Conservation (phyloP, 2,113 vertebrate genomes). For the Lepus timidus region DNA sequence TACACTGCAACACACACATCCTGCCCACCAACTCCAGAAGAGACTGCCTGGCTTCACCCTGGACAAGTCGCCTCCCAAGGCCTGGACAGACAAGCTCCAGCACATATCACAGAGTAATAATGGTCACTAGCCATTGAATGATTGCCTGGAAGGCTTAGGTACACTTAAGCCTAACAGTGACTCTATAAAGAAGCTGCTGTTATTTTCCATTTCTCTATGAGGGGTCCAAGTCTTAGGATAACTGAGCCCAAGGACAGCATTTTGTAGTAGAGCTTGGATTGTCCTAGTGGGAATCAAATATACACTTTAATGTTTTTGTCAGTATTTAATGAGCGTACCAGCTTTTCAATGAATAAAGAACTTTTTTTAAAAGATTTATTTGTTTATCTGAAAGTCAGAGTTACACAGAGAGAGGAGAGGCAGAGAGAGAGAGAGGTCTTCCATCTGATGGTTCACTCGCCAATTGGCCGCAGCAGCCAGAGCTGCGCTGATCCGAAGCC, state of each 20-base stretch:
- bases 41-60: background rate
- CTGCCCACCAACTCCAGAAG: background rate
- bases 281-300: background rate
- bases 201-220: background rate
- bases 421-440: too few relatives aligned
- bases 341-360: background rate
- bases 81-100: background rate
- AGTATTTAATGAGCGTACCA: background rate
- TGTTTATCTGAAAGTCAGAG: too few relatives aligned
- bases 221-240: background rate
- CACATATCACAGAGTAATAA: background rate
- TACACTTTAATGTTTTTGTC: background rate
- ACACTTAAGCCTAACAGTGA: background rate
- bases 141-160: conserved; percentile 6
- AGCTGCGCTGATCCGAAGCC: too few relatives aligned
- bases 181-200: background rate
- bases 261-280: background rate
- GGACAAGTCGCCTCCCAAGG: background rate
- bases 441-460: too few relatives aligned
- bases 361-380: too few relatives aligned
- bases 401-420: too few relatives aligned
- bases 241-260: background rate
- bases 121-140: conserved; percentile 15
- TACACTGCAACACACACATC: background rate
- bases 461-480: too few relatives aligned